A percentile compares a stretch with the other conserved stretches of the same genome.
These are phyloP conservation scores for Druceiella hillmani DNA, from an alignment of 2,888 invertebrate species.

Conservation along the genomic window DNA sequence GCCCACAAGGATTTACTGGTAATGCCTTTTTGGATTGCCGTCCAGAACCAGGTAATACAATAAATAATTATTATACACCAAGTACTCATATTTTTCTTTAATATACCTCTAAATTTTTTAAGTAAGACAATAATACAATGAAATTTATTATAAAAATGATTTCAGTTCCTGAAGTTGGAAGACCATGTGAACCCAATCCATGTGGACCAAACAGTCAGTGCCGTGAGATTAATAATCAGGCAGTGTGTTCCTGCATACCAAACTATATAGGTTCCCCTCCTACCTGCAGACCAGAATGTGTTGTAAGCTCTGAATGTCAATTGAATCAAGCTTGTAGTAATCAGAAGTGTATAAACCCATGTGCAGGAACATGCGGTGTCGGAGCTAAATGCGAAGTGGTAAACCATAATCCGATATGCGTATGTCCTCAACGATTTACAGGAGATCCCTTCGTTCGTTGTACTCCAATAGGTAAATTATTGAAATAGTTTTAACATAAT, in stretches of 20 bases:
- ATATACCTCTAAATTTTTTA: too few relatives aligned
- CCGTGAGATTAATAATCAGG: slow-evolving; percentile 55
- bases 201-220: slow-evolving; percentile 62
- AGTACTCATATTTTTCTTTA: too few relatives aligned
- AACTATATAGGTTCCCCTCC: slow-evolving; percentile 67
- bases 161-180: slow-evolving; percentile 20
- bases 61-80: too few relatives aligned
- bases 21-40: slow-evolving; percentile 56
- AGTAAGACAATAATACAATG: too few relatives aligned
- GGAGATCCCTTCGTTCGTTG: slow-evolving; percentile 62
- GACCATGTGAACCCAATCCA: slow-evolving; percentile 54
- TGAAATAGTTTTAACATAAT: slow-evolving; percentile 16
- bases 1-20: slow-evolving; percentile 58
- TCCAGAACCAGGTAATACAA: slow-evolving; percentile 49
- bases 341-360: slow-evolving; percentile 69
- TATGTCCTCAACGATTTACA: slow-evolving; percentile 59
- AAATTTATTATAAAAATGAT: too few relatives aligned
- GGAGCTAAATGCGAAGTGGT: slow-evolving; percentile 59
- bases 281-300: slow-evolving; percentile 69
- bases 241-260: slow-evolving; percentile 69
- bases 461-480: slow-evolving; percentile 47
- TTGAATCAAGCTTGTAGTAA: slow-evolving; percentile 64
- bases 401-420: slow-evolving; percentile 71
- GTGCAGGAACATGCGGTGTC: slow-evolving; percentile 63
- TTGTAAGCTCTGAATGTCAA: slow-evolving; percentile 64